Conservation (phyloP, 2,113 vertebrate species). For the Pomatostomus ruficeps region DNA sequence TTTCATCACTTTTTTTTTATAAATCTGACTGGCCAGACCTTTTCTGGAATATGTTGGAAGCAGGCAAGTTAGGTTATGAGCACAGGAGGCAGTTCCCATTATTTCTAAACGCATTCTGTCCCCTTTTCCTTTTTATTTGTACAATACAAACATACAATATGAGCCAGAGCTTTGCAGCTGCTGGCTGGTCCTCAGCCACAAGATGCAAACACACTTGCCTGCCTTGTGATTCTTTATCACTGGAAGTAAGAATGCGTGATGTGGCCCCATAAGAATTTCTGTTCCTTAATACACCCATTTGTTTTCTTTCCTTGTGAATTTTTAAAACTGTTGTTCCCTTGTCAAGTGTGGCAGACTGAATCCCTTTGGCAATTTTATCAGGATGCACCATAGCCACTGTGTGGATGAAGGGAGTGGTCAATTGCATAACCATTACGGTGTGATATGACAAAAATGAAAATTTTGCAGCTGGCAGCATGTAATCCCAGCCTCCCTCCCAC, state of each 20-base stretch:
- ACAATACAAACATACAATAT: not conserved
- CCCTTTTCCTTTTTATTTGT: not conserved
- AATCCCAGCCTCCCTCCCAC: not conserved
- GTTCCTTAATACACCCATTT: conserved; percentile 26
- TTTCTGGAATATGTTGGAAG: not conserved
- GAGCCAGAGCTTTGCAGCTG: conserved; percentile 22
- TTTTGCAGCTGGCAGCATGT: conserved; percentile 25
- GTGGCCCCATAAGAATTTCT: conserved; percentile 25
- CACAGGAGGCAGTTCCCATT: not conserved
- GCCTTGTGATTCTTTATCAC: conserved; percentile 5
- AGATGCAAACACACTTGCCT: not conserved
- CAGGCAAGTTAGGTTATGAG: not conserved
- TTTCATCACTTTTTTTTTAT: not conserved
- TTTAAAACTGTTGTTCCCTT: conserved; percentile 9
- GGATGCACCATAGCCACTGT: not conserved
- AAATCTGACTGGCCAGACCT: not conserved
- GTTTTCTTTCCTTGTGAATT: conserved; percentile 10
- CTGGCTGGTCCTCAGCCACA: not conserved
- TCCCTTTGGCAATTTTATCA: not conserved
- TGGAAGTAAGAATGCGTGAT: conserved; percentile 36
- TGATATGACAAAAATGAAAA: conserved; percentile 15
- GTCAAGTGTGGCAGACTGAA: not conserved
- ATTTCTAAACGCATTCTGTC: not conserved
- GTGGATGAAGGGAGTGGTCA: not conserved
- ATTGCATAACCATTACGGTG: not conserved